These are phyloP conservation scores for Azemiops feae DNA, from an alignment of 2,113 vertebrate species.

Conservation along the genomic window DNA sequence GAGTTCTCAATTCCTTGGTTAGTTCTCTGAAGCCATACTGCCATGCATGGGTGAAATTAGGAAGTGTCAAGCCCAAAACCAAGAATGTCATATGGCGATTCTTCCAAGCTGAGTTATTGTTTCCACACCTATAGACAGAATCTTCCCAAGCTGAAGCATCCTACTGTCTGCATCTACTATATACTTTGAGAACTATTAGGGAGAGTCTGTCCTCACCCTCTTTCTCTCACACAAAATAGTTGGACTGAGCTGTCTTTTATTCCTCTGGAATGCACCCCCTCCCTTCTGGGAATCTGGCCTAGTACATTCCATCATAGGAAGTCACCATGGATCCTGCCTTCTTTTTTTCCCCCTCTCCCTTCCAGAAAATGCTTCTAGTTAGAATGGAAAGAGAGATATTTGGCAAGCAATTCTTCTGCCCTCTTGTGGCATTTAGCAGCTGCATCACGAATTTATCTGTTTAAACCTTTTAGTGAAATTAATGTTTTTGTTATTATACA, in stretches of 20 bases:
- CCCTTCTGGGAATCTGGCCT: not conserved
- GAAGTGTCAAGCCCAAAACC: not conserved
- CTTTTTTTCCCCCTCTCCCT: not conserved
- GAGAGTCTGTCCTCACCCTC: not conserved
- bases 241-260: not conserved
- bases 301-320: not conserved
- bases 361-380: not conserved
- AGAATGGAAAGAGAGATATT: not conserved
- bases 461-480: not conserved
- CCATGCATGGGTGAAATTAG: not conserved
- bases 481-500: not conserved
- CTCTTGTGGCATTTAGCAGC: constrained; percentile 13
- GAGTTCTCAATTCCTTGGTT: not conserved
- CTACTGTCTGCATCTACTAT: not conserved
- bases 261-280: not conserved
- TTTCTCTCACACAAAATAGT: not conserved
- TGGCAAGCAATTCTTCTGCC: constrained; percentile 8
- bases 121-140: not conserved
- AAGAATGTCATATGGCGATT: not conserved
- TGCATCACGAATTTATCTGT: not conserved
- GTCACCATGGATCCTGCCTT: not conserved
- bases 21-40: not conserved
- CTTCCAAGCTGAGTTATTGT: not conserved
- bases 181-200: not conserved
- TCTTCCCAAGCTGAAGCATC: not conserved